Base-by-base conservation (phyloP, 2,797 vertebrate species). In the Sparidentex hasta region DNA sequence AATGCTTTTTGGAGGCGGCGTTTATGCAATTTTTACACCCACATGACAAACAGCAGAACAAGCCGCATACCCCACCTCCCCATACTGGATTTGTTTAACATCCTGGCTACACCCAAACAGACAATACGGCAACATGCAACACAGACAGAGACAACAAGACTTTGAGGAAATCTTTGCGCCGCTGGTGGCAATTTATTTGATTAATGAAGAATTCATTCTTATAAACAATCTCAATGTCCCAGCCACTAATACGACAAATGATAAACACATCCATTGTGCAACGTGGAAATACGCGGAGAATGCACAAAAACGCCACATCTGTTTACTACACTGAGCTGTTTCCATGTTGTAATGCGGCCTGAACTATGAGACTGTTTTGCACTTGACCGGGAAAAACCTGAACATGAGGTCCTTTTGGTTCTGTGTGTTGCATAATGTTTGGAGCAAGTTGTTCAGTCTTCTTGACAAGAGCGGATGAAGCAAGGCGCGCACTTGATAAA, bases 21-120 rank as follows among this genome's bases (percentile, higher is more conserved):
- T 65, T 72, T 14, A 23, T 65, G 44, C 44, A 43, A 56, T 7
- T 25, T 65, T 56, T 20, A 29, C 27, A 47, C 7, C 9, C n/a
- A 56, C 44, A 44, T 46, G 18, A 44, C 25, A 65, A 27, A 54
- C 38, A 43, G 51, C 16, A 47, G 46, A 69, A 41, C 57, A 14
- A 23, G 50, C 46, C 25, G 38, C 54, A 29, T 63, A 20, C 9
- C 54, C 11, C 20, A 41, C 25, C 38, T 38, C 25, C 25, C 13
- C 13, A n/a, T n/a, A 7, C n/a, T 14, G 8, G 13, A 59, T 25
- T 55, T 63, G 21, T 44, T 65, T 65, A 65, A 43, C 82, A 29
- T 82, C 66, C 73, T 77, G 73, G 41, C 74, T 55, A 71, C 69
- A 55, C 25, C 65, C 69, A 13, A 62, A 62, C 66, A 78, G 52